These are phyloP conservation scores for Spongilla lacustris DNA, from an alignment of 37 sponge, comb jelly and placozoan genomes.

Conservation along the genomic window DNA sequence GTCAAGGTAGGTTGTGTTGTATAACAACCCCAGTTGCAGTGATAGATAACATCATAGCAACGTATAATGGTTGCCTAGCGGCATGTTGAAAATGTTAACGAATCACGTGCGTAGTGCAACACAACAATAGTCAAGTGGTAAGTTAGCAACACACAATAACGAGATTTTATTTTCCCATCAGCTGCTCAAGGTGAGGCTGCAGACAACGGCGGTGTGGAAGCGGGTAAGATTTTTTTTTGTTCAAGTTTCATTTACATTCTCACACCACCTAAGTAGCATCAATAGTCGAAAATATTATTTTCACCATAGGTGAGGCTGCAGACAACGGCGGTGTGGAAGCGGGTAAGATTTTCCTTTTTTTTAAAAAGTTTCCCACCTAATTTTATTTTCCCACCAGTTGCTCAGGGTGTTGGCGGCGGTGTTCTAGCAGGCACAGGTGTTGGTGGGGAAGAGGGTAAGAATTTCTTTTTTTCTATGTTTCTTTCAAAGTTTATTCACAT, in stretches of 20 bases:
- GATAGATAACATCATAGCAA: neutral
- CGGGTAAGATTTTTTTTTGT: neutral
- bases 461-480: conserved; percentile 1
- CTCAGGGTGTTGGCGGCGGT: conserved; percentile 1
- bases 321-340: neutral
- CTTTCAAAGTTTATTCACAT: neutral
- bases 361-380: neutral
- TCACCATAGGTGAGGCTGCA: conserved; percentile 1
- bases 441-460: neutral
- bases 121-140: neutral
- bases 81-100: conserved; percentile 1
- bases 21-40: neutral
- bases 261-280: neutral
- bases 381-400: conserved; percentile 1
- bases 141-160: neutral
- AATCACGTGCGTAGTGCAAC: neutral
- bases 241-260: neutral
- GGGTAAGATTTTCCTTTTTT: neutral
- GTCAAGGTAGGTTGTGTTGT: neutral
- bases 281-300: neutral
- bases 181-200: neutral
- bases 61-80: conserved; percentile 1
- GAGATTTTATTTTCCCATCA: conserved; percentile 1
- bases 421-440: neutral
- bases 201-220: conserved; percentile 1